phyloP scores from a whole-genome alignment of 2,888 invertebrate genomes.

The Parasteatoda lunata region DNA sequence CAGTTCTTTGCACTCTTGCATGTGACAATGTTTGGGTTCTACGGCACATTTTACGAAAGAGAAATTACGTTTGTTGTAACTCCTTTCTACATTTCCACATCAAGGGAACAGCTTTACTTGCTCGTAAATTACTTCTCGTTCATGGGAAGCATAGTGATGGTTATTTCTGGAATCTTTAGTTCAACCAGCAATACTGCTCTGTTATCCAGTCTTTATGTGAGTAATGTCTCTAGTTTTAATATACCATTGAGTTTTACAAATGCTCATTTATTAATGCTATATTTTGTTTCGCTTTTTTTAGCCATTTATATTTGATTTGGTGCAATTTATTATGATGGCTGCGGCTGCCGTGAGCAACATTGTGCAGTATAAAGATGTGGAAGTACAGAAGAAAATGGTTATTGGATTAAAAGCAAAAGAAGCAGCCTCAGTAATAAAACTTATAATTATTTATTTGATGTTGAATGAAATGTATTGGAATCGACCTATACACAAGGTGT shows the following conservation, averaged over 20 bases:
- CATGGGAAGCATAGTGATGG: conserved; percentile 6
- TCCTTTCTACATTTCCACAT: conserved; percentile 27
- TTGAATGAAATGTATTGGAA: not conserved
- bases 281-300: not conserved
- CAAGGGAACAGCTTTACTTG: conserved; percentile 31
- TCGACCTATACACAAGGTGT: not conserved
- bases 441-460: not conserved
- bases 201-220: conserved; percentile 37
- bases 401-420: conserved; percentile 1
- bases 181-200: conserved; percentile 22
- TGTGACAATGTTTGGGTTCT: conserved; percentile 18
- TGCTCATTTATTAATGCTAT: not conserved
- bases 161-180: conserved; percentile 15
- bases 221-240: not conserved
- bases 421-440: conserved; percentile 4
- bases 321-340: conserved; percentile 22
- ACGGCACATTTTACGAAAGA: conserved; percentile 26
- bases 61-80: not conserved
- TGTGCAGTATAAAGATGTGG: not conserved
- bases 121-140: conserved; percentile 13
- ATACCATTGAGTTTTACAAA: not conserved
- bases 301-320: conserved; percentile 29
- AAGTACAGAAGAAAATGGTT: not conserved
- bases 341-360: conserved; percentile 9
- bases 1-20: conserved; percentile 19